Evolutionary conservation across 1,140 invertebrate species (phyloP).

Genomic region (Microvelia longipes): DNA sequence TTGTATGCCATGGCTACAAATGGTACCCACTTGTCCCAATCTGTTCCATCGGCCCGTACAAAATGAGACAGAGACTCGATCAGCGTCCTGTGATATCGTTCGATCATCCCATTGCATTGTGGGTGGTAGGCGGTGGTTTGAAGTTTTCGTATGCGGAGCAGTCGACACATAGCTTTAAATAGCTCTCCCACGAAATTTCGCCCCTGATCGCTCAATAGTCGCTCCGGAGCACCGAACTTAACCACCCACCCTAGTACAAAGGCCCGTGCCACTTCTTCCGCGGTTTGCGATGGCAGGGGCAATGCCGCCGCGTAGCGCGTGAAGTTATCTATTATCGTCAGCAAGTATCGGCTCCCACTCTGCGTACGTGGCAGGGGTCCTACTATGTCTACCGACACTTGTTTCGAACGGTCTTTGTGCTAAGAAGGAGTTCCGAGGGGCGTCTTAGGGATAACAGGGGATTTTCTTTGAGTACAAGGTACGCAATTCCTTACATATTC

Average conservation of each 20-base stretch:
- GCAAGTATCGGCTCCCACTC: background rate
- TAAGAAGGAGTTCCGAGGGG: background rate
- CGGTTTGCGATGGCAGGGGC: slow-evolving; percentile 24
- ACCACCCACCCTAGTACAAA: slow-evolving; percentile 26
- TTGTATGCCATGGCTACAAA: slow-evolving; percentile 10
- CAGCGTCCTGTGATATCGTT: slow-evolving; percentile 25
- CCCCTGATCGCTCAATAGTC: slow-evolving; percentile 28
- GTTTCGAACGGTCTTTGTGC: background rate
- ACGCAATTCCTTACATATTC: background rate
- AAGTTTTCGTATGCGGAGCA: slow-evolving; percentile 24
- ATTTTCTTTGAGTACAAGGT: background rate
- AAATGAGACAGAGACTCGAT: slow-evolving; percentile 27
- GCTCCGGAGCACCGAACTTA: slow-evolving; percentile 27
- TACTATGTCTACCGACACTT: background rate
- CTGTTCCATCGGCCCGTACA: slow-evolving; percentile 16
- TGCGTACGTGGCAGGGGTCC: background rate
- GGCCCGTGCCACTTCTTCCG: slow-evolving; percentile 25
- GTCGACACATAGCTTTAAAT: slow-evolving; percentile 21
- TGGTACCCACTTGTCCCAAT: slow-evolving; percentile 24
- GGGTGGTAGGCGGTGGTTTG: slow-evolving; percentile 24
- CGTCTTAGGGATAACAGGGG: background rate
- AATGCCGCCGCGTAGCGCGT: background rate
- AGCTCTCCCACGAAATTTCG: slow-evolving; percentile 26
- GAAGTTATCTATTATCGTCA: background rate
- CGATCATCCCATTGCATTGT: slow-evolving; percentile 27